Conservation (phyloP, 64 coral and sea anemone genomes). For the Stichodactyla mertensii region DNA sequence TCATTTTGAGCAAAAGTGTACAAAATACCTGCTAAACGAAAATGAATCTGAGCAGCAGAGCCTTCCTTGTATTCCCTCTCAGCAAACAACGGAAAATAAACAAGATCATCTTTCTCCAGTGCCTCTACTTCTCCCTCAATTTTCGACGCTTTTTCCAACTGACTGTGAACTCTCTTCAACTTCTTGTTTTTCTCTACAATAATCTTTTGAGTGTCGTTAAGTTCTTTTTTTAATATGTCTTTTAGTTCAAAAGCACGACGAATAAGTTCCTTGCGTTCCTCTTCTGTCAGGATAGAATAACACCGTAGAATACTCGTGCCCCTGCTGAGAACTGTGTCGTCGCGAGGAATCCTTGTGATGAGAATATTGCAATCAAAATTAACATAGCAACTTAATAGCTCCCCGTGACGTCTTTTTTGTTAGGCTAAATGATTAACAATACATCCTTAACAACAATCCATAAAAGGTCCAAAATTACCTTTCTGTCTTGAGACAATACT, state of each 20-base stretch:
- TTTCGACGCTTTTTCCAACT: conserved; percentile 58
- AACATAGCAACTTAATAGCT: too few relatives aligned
- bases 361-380: not conserved
- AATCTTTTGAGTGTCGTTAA: conserved; percentile 50
- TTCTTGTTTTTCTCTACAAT: conserved; percentile 81
- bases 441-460: too few relatives aligned
- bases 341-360: conserved; percentile 31
- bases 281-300: conserved; percentile 65
- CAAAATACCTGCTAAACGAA: conserved; percentile 70
- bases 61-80: conserved; percentile 73
- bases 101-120: conserved; percentile 60
- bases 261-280: conserved; percentile 75
- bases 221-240: conserved; percentile 69
- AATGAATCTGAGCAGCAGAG: conserved; percentile 81
- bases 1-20: too few relatives aligned
- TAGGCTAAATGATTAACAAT: not conserved
- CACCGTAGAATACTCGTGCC: conserved; percentile 72
- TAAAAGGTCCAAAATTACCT: too few relatives aligned
- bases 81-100: conserved; percentile 70
- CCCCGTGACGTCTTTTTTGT: too few relatives aligned
- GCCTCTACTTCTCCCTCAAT: conserved; percentile 63
- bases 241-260: conserved; percentile 87
- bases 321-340: conserved; percentile 75
- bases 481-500: too few relatives aligned
- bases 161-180: conserved; percentile 46